Evolutionary conservation across 2,888 invertebrate genomes (phyloP).

Genomic region (Phyto melanocephala): DNA sequence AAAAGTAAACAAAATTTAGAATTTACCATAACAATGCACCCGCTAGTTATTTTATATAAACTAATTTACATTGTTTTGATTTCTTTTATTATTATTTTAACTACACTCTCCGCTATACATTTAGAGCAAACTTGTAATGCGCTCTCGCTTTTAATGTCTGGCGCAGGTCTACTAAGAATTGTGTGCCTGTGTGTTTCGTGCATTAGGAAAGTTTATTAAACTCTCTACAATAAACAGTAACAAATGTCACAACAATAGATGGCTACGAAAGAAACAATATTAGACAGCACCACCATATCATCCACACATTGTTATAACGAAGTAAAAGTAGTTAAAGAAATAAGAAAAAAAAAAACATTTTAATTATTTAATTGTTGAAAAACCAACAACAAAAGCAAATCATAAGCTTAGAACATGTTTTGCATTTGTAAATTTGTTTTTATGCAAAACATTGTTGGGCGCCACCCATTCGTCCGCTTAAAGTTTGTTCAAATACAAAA

Average conservation of each 20-base stretch:
- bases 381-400: conserved; percentile 20
- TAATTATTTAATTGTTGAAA: conserved; percentile 12
- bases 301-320: background rate
- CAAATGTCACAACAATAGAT: conserved; percentile 54
- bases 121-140: background rate
- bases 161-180: conserved; percentile 53
- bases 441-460: conserved; percentile 10
- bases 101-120: background rate
- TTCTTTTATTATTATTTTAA: background rate
- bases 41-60: conserved; percentile 13
- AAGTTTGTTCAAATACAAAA: conserved; percentile 29
- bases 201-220: conserved; percentile 57
- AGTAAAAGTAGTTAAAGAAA: conserved; percentile 2
- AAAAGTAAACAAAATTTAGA: conserved; percentile 6
- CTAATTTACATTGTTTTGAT: conserved; percentile 15
- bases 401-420: conserved; percentile 11
- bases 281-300: conserved; percentile 1
- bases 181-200: conserved; percentile 24
- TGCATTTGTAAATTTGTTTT: background rate
- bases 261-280: background rate
- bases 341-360: conserved; percentile 16
- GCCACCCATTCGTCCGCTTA: conserved; percentile 1
- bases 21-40: background rate
- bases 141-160: conserved; percentile 37
- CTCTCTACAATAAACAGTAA: conserved; percentile 59